These are phyloP conservation scores for Stichopus horrens DNA, from an alignment of 53 echinoderm and acorn worm genomes.

Conservation along the genomic window DNA sequence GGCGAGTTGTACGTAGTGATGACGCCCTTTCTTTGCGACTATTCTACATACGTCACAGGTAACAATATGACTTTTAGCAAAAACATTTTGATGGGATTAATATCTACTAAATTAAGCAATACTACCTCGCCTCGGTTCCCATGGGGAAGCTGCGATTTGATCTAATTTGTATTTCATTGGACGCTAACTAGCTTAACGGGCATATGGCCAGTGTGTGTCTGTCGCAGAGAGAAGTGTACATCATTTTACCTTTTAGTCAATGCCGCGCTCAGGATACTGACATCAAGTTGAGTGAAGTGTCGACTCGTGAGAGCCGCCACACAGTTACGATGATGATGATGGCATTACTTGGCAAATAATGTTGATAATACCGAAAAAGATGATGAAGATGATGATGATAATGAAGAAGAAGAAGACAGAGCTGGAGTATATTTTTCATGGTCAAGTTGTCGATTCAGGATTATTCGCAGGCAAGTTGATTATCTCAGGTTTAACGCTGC, in stretches of 20 bases:
- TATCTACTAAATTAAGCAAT: conserved; percentile 10
- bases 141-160: conserved; percentile 9
- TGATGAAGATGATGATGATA: not conserved
- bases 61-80: conserved; percentile 15
- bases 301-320: not conserved
- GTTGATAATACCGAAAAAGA: not conserved
- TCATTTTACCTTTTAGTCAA: not conserved
- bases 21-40: no score
- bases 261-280: not conserved
- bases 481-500: not conserved
- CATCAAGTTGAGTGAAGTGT: not conserved
- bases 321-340: not conserved
- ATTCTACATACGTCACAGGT: not conserved
- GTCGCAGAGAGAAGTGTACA: not conserved
- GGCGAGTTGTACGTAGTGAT: no score
- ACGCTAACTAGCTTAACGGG: conserved; percentile 30
- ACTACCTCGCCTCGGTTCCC: not conserved
- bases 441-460: not conserved
- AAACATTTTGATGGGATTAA: conserved; percentile 2
- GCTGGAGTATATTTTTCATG: not conserved
- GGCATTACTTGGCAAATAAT: not conserved
- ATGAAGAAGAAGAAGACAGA: not conserved
- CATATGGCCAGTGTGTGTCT: conserved; percentile 7
- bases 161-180: conserved; percentile 49
- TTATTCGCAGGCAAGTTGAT: not conserved